Percentiles rank a stretch among this genome's conserved stretches.
Conservation (phyloP, 2,797 vertebrate genomes). For the Malurus leucopterus region DNA sequence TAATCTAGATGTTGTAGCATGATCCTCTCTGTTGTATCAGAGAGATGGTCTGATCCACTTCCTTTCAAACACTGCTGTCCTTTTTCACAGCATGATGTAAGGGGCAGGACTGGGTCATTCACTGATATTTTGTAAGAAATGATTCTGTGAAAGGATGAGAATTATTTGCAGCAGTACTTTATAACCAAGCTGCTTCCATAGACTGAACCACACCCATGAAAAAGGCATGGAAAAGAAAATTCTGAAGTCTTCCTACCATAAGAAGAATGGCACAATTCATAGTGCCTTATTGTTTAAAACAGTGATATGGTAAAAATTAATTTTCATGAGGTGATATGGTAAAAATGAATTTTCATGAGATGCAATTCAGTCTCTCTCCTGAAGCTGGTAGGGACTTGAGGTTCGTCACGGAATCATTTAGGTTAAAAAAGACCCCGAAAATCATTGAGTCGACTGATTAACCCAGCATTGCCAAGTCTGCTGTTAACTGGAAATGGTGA, state of each 20-base stretch:
- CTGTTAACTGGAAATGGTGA: neutral
- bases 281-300: neutral
- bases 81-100: neutral
- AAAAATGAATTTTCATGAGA: neutral
- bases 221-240: neutral
- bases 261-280: neutral
- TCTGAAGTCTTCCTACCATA: neutral
- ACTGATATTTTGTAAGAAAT: neutral
- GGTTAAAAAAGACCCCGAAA: neutral
- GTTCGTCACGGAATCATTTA: neutral
- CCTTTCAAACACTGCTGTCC: neutral
- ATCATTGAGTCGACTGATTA: rapidly evolving
- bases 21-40: neutral
- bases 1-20: neutral
- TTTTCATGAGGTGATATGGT: rapidly evolving
- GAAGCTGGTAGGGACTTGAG: neutral
- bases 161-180: neutral
- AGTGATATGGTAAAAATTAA: neutral
- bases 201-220: rapidly evolving
- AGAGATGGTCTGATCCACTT: neutral
- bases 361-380: neutral
- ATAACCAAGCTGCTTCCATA: neutral
- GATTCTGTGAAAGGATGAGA: neutral
- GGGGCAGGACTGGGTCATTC: neutral
- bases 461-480: neutral